These are phyloP conservation scores for Typhlichthys eigenmanni DNA, from an alignment of 2,797 vertebrate genomes.

Conservation along the genomic window DNA sequence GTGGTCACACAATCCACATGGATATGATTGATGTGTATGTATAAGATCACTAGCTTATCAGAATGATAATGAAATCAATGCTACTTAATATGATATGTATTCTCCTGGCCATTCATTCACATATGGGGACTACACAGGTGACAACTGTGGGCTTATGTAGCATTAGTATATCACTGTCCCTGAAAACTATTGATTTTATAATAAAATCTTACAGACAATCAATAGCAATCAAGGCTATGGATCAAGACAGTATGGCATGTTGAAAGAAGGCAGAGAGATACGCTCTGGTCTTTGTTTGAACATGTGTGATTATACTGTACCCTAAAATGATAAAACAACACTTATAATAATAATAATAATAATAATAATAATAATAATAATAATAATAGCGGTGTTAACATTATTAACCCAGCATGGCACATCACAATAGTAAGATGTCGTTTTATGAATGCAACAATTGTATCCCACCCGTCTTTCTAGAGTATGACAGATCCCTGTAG, in stretches of 20 bases:
- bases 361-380: too few species aligned
- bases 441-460: too few species aligned
- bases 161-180: constrained; percentile 78
- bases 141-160: constrained; percentile 74
- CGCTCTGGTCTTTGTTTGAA: constrained; percentile 20
- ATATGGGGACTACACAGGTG: constrained; percentile 81
- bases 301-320: constrained; percentile 10
- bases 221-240: constrained; percentile 84
- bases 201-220: constrained; percentile 86
- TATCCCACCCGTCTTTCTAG: too few species aligned
- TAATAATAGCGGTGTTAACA: too few species aligned
- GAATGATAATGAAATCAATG: constrained; percentile 84
- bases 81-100: constrained; percentile 75
- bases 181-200: constrained; percentile 88
- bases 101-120: constrained; percentile 63
- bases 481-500: too few species aligned
- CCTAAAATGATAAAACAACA: not conserved
- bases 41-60: constrained; percentile 67
- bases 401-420: too few species aligned
- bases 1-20: constrained; percentile 8
- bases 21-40: constrained; percentile 16
- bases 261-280: constrained; percentile 44
- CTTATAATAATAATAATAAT: too few species aligned
- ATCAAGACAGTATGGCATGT: constrained; percentile 78
- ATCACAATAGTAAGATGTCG: too few species aligned